A percentile compares a stretch with the other conserved stretches of the same genome.
phyloP scores from a whole-genome alignment of 2,797 vertebrate genomes.

The Leptatherina wallacei region DNA sequence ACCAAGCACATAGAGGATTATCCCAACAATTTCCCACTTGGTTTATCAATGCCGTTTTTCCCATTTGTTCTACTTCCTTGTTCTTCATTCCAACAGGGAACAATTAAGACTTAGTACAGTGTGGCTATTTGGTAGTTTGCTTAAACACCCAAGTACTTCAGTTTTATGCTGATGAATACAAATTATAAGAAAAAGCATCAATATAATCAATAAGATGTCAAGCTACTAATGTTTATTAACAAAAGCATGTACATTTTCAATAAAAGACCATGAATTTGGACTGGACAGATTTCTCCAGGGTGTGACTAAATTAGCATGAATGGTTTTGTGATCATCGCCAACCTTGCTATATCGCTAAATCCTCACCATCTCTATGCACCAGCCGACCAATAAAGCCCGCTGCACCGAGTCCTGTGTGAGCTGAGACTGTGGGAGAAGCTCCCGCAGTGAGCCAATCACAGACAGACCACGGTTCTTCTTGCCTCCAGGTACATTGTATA shows the following conservation, averaged over 20 bases:
- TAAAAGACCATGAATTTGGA: background rate
- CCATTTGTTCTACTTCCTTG: background rate
- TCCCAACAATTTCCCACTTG: background rate
- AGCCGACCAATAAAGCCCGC: conserved; percentile 88
- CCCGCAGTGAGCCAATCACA: conserved; percentile 85
- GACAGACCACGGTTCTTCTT: conserved; percentile 92
- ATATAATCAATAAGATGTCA: too few species aligned
- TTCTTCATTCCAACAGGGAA: background rate
- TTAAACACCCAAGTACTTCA: background rate
- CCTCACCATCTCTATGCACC: conserved; percentile 95
- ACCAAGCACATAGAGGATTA: background rate
- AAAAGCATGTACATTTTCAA: background rate
- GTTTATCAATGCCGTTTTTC: background rate
- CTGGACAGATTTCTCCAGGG: background rate
- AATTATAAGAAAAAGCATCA: background rate
- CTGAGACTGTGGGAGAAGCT: conserved; percentile 79
- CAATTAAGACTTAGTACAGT: background rate
- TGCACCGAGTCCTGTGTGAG: conserved; percentile 82
- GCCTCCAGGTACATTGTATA: conserved; percentile 89
- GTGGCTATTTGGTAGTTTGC: background rate
- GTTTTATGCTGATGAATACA: background rate
- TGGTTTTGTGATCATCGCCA: background rate
- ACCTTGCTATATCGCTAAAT: background rate
- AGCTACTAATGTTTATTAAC: too few species aligned
- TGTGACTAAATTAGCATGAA: background rate